Percentiles rank a stretch among this genome's conserved stretches.
Evolutionary conservation across 2,797 vertebrate species (phyloP).

Genomic region (Dromococcyx pavoninus): DNA sequence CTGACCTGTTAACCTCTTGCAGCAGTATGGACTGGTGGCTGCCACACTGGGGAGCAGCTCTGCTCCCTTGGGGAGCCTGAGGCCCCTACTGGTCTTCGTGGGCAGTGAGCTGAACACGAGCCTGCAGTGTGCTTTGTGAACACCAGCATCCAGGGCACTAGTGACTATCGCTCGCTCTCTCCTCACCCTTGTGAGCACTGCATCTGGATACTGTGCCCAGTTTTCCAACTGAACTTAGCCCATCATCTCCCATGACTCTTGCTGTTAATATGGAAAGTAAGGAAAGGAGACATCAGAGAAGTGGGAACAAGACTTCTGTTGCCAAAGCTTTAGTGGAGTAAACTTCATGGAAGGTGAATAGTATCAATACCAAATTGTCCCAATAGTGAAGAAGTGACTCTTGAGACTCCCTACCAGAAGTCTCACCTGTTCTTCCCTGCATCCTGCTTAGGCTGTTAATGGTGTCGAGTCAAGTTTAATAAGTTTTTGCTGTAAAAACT

Average conservation of each 20-base stretch:
- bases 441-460: neutral
- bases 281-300: neutral
- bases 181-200: neutral
- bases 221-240: neutral
- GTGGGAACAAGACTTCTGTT: neutral
- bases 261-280: neutral
- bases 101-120: neutral
- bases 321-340: neutral
- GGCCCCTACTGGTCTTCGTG: neutral
- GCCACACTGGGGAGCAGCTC: neutral
- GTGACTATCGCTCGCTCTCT: neutral
- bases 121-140: neutral
- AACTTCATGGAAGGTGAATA: neutral
- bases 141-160: neutral
- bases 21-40: neutral
- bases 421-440: neutral
- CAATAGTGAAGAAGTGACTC: neutral
- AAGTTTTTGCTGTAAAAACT: neutral
- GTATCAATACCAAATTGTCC: neutral
- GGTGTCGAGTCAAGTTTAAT: neutral
- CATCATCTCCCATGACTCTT: neutral
- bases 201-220: neutral
- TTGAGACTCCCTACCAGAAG: neutral
- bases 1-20: neutral
- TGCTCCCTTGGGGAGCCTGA: neutral